These are phyloP conservation scores for Platycheirus rosarum DNA, from an alignment of 2,888 invertebrate species.

Conservation along the genomic window DNA sequence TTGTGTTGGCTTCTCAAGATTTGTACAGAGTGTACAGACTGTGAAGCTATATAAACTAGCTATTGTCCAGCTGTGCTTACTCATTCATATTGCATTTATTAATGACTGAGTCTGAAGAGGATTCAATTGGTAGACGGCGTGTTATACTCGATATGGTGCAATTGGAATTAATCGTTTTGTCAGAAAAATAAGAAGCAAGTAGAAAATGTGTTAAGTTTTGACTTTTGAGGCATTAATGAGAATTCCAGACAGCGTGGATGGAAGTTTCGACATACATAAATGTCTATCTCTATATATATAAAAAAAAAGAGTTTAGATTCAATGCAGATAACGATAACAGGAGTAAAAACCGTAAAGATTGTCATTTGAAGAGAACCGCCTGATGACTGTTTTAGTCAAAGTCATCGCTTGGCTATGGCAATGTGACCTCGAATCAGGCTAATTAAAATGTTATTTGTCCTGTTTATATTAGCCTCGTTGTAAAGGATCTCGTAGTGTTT, in stretches of 20 bases:
- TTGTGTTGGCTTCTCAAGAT: not conserved
- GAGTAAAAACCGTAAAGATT: too few relatives aligned
- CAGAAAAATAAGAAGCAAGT: not conserved
- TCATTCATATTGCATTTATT: conserved; percentile 66
- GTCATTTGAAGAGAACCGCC: too few relatives aligned
- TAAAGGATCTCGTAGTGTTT: too few relatives aligned
- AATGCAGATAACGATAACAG: too few relatives aligned
- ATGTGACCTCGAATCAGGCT: too few relatives aligned
- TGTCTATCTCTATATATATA: too few relatives aligned
- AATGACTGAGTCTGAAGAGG: conserved; percentile 60
- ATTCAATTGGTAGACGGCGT: conserved; percentile 66
- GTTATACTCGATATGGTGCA: conserved; percentile 50
- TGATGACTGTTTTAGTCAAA: too few relatives aligned
- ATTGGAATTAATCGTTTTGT: conserved; percentile 22
- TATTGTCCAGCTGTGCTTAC: conserved; percentile 61
- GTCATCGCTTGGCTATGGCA: too few relatives aligned
- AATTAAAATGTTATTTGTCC: too few relatives aligned
- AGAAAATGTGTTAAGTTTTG: conserved; percentile 7
- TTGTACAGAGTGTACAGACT: conserved; percentile 3
- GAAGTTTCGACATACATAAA: not conserved
- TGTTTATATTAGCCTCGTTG: too few relatives aligned
- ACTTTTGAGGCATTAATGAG: conserved; percentile 32
- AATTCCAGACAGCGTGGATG: conserved; percentile 41
- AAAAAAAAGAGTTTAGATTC: too few relatives aligned
- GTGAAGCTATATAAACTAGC: conserved; percentile 5